phyloP scores from a whole-genome alignment of 2,797 vertebrate species.

The Pangasius sanitwongsei region DNA sequence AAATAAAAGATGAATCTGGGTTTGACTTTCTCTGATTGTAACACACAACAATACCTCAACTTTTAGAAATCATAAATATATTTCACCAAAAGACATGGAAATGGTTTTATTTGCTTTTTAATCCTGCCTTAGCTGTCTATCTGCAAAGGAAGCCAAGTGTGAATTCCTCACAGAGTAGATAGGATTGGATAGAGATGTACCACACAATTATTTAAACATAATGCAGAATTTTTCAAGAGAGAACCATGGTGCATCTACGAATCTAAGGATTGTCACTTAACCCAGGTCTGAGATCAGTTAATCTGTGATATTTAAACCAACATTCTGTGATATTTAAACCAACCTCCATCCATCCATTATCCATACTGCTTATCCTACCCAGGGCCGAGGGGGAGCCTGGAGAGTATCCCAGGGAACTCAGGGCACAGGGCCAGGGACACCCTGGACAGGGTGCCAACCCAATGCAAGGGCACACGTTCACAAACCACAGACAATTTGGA shows the following conservation, averaged over 20 bases:
- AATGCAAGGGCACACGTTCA: too few species aligned
- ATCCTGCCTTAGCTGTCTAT: background rate
- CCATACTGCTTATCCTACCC: too few species aligned
- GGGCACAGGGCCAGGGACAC: too few species aligned
- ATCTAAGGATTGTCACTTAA: background rate
- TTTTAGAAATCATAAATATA: conserved; percentile 5
- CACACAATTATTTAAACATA: background rate
- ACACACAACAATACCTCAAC: background rate
- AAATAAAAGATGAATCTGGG: background rate
- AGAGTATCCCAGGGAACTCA: too few species aligned
- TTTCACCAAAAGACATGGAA: background rate
- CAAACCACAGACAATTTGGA: too few species aligned
- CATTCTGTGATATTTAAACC: too few species aligned
- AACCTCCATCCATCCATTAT: too few species aligned
- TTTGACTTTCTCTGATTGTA: background rate
- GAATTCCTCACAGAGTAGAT: background rate
- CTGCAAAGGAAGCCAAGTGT: background rate
- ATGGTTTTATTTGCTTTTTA: background rate
- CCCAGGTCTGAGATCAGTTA: background rate
- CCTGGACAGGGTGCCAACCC: too few species aligned
- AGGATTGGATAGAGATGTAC: too few species aligned
- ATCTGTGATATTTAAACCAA: background rate
- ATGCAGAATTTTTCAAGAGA: background rate
- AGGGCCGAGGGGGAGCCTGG: too few species aligned
- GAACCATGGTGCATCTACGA: background rate